Conservation (phyloP, 1,140 invertebrate species). For the Cydia splendana region DNA sequence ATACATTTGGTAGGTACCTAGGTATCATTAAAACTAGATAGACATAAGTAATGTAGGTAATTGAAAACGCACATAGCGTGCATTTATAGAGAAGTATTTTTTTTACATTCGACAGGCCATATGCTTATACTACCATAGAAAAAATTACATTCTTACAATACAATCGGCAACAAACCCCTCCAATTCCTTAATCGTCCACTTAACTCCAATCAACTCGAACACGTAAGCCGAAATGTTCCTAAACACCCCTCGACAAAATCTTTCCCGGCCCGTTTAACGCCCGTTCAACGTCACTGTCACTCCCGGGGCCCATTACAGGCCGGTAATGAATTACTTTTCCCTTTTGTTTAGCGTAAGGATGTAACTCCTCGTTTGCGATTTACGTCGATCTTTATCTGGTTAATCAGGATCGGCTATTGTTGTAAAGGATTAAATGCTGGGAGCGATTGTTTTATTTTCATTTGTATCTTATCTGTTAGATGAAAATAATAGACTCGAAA, state of each 20-base stretch:
- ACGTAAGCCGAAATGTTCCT: not conserved
- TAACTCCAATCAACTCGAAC: not conserved
- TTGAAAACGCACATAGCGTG: too few species aligned
- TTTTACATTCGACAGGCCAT: too few species aligned
- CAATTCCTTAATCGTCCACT: not conserved
- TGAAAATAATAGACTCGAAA: too few species aligned
- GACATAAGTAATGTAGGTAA: too few species aligned
- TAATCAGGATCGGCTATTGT: conserved; percentile 2
- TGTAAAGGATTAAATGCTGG: not conserved
- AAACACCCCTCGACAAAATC: conserved; percentile 18
- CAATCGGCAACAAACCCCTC: not conserved
- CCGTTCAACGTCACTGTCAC: conserved; percentile 43
- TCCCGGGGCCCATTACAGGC: conserved; percentile 5
- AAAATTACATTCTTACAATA: too few species aligned
- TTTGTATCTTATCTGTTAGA: too few species aligned
- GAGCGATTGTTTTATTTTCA: not conserved
- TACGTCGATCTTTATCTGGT: conserved; percentile 10
- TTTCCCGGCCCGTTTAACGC: conserved; percentile 3
- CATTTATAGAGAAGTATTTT: too few species aligned
- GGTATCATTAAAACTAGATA: too few species aligned
- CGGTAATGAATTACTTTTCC: conserved; percentile 22
- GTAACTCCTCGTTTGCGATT: not conserved
- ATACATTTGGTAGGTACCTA: too few species aligned
- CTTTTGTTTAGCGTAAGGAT: conserved; percentile 19
- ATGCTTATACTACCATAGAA: too few species aligned